Evolutionary conservation across 2,113 vertebrate species (phyloP).

Genomic region (Pongo pygmaeus): DNA sequence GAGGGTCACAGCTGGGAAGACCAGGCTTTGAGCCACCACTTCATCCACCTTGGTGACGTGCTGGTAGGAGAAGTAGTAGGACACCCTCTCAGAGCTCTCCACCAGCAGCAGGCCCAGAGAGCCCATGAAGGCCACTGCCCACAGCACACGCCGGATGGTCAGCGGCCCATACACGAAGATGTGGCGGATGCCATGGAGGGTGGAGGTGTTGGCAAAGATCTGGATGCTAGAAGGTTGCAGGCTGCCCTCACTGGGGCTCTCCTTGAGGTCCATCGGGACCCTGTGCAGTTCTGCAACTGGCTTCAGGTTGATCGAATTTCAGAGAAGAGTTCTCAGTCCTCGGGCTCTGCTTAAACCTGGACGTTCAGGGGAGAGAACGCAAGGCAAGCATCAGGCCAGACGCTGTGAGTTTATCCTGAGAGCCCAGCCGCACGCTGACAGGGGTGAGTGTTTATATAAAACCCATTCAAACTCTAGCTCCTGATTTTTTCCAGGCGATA

Average conservation of each 20-base stretch:
- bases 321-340: conserved; percentile 64
- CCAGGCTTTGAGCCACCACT: conserved; percentile 93
- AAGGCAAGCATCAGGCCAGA: conserved; percentile 64
- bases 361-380: conserved; percentile 29
- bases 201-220: conserved; percentile 93
- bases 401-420: conserved; percentile 72
- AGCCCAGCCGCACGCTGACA: conserved; percentile 78
- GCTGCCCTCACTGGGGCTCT: conserved; percentile 91
- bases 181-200: conserved; percentile 95
- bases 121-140: conserved; percentile 93
- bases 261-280: conserved; percentile 95
- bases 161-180: conserved; percentile 93
- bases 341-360: conserved; percentile 71
- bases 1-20: conserved; percentile 96
- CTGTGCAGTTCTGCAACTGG: conserved; percentile 78
- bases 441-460: conserved; percentile 87
- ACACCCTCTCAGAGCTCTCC: conserved; percentile 94
- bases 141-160: conserved; percentile 92
- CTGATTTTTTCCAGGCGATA: conserved; percentile 87
- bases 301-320: conserved; percentile 75
- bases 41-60: conserved; percentile 97
- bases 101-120: conserved; percentile 93
- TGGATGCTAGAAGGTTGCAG: conserved; percentile 93
- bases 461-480: conserved; percentile 90
- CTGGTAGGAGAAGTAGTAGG: conserved; percentile 97